These are phyloP conservation scores for Gymnorhina tibicen DNA, from an alignment of 2,113 vertebrate genomes.

Conservation along the genomic window DNA sequence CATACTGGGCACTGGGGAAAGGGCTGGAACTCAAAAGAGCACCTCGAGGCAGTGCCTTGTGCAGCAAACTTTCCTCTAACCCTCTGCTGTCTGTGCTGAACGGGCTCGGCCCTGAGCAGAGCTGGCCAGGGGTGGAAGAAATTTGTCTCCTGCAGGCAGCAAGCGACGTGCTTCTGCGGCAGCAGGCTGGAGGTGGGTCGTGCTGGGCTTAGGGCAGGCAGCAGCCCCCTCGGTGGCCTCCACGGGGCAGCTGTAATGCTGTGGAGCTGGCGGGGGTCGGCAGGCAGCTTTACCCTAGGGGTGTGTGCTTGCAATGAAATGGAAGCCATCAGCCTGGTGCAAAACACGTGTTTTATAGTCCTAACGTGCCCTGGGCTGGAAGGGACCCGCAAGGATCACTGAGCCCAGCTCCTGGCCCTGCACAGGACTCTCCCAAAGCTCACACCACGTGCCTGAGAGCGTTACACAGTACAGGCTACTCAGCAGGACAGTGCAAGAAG, in stretches of 20 bases:
- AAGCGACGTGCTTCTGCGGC: background rate
- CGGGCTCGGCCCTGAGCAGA: background rate
- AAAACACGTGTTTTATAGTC: background rate
- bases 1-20: fast-evolving
- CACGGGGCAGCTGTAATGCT: background rate
- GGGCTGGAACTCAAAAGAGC: background rate
- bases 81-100: background rate
- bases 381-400: too few relatives aligned
- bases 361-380: background rate
- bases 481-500: background rate
- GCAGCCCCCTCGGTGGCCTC: background rate
- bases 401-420: background rate
- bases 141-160: background rate
- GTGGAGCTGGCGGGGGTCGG: background rate
- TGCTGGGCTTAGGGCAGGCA: background rate
- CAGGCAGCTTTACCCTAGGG: background rate
- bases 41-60: background rate
- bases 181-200: background rate
- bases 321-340: too few relatives aligned
- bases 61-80: background rate
- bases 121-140: background rate
- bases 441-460: background rate
- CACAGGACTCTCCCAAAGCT: background rate
- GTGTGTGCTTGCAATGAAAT: too few relatives aligned
- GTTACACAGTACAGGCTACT: fast-evolving